A percentile compares a stretch with the other conserved stretches of the same genome.
Conservation (phyloP, 2,797 vertebrate genomes). For the Choloepus didactylus region DNA sequence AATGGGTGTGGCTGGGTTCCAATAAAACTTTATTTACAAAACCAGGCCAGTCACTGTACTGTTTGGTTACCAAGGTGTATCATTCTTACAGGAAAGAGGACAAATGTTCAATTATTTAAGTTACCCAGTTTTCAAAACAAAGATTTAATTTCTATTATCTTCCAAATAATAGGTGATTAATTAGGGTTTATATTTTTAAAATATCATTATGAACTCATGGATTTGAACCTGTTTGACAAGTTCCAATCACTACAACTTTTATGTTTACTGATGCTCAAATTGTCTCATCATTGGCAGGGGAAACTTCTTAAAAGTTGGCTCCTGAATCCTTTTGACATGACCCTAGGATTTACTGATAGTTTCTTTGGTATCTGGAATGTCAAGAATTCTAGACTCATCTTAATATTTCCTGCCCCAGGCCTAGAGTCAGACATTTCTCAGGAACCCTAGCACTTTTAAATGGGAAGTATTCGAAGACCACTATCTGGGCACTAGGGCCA, state of each 20-base stretch:
- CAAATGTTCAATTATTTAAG: slow-evolving; percentile 29
- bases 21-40: slow-evolving; percentile 14
- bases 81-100: background rate
- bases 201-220: background rate
- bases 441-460: background rate
- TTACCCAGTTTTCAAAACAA: slow-evolving; percentile 26
- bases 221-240: background rate
- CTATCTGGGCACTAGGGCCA: background rate
- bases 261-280: background rate
- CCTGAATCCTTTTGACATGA: background rate
- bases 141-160: background rate
- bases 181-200: background rate
- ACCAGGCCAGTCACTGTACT: background rate
- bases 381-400: background rate
- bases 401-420: background rate
- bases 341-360: background rate
- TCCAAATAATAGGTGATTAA: background rate
- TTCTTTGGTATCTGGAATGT: background rate
- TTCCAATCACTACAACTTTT: background rate
- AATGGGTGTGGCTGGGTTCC: background rate
- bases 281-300: background rate
- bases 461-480: background rate
- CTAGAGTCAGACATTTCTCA: background rate
- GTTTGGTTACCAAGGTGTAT: background rate
- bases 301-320: background rate